phyloP scores from a whole-genome alignment of 2,888 invertebrate genomes.

The Athrips mouffetella region DNA sequence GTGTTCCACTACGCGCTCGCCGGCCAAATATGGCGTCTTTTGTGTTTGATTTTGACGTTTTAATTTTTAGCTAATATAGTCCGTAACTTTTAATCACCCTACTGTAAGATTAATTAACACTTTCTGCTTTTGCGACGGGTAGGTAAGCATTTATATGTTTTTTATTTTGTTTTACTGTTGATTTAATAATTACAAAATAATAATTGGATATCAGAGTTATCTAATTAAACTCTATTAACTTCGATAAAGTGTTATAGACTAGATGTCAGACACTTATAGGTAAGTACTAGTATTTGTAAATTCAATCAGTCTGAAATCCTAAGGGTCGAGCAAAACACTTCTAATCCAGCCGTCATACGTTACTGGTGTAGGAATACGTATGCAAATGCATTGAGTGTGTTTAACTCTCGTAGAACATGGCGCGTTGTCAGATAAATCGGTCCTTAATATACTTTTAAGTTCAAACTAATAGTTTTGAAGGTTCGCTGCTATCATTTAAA shows the following conservation, averaged over 20 bases:
- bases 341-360: slow-evolving; percentile 54
- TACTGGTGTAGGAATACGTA: slow-evolving; percentile 50
- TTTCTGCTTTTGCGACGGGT: slow-evolving; percentile 8
- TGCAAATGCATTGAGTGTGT: slow-evolving; percentile 65
- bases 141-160: slow-evolving; percentile 28
- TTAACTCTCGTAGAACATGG: slow-evolving; percentile 43
- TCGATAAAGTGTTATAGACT: neutral
- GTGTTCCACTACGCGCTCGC: slow-evolving; percentile 72
- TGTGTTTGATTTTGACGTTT: slow-evolving; percentile 77
- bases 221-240: neutral
- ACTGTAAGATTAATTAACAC: slow-evolving; percentile 33
- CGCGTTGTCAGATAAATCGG: slow-evolving; percentile 29
- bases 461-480: no score
- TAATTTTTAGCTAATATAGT: slow-evolving; percentile 72
- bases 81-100: slow-evolving; percentile 52
- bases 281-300: neutral
- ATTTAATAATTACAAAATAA: neutral
- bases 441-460: no score
- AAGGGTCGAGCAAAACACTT: slow-evolving; percentile 45
- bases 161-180: neutral
- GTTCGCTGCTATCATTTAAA: no score
- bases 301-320: slow-evolving; percentile 21
- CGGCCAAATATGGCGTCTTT: slow-evolving; percentile 77
- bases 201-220: neutral
- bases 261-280: neutral